A percentile compares a stretch with the other conserved stretches of the same genome.
These are phyloP conservation scores for Tichodroma muraria DNA, from an alignment of 2,113 vertebrate species.

Conservation along the genomic window DNA sequence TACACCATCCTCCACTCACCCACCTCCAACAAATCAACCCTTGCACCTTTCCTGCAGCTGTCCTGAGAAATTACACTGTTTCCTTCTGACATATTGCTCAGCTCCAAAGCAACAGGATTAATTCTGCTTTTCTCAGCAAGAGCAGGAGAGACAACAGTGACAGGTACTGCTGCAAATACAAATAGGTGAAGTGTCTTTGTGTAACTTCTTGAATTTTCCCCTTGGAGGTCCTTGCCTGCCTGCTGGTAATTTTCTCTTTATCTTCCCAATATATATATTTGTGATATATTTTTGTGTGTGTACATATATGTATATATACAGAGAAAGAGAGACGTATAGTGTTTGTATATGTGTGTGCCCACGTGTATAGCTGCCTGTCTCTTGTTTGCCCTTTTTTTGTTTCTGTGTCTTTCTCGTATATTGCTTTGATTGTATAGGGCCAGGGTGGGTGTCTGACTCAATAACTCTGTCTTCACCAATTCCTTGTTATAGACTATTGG, in stretches of 20 bases:
- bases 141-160: not conserved
- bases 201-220: not conserved
- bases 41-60: not conserved
- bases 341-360: not conserved
- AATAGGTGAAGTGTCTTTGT: not conserved
- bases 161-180: not conserved
- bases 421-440: constrained; percentile 52
- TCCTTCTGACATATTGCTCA: not conserved
- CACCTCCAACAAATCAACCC: not conserved
- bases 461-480: constrained; percentile 94
- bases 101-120: not conserved
- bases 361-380: not conserved
- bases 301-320: not conserved
- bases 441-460: constrained; percentile 56
- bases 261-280: not conserved
- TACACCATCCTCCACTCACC: not conserved
- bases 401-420: not conserved
- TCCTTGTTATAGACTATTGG: constrained; percentile 99
- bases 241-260: constrained; percentile 10
- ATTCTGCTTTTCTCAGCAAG: not conserved
- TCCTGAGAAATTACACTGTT: not conserved
- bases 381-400: constrained; percentile 1
- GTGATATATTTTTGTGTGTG: not conserved
- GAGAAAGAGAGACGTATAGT: not conserved
- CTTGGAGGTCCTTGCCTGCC: constrained; percentile 7